These are phyloP conservation scores for Procapra przewalskii DNA, from an alignment of 2,113 vertebrate species.

Conservation along the genomic window DNA sequence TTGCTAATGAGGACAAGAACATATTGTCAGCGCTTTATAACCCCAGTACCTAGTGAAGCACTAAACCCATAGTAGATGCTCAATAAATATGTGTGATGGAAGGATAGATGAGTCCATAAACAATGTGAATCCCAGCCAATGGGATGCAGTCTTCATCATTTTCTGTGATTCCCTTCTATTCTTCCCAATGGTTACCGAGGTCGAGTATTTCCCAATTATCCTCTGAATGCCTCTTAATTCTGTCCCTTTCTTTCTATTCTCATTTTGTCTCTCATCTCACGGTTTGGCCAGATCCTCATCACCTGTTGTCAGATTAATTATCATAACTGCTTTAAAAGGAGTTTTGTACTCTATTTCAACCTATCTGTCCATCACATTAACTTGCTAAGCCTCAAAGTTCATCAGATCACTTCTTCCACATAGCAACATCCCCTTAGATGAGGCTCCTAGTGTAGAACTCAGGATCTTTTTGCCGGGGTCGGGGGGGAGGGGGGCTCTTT, in stretches of 20 bases:
- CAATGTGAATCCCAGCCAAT: background rate
- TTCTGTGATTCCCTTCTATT: background rate
- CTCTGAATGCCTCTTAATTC: background rate
- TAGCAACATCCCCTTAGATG: background rate
- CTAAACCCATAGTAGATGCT: background rate
- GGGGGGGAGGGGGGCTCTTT: fast-evolving
- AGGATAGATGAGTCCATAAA: background rate
- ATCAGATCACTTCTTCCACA: background rate
- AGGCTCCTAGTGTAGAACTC: background rate
- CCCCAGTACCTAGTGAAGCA: background rate
- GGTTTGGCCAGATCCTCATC: background rate
- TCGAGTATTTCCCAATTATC: background rate
- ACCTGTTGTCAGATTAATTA: background rate
- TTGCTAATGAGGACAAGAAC: background rate
- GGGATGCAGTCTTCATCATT: background rate
- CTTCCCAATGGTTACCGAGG: background rate
- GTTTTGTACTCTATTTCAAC: background rate
- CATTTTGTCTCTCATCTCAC: background rate
- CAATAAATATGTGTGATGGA: background rate
- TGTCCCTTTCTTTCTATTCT: background rate
- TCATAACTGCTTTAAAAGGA: background rate
- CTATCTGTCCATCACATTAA: background rate
- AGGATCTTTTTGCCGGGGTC: background rate
- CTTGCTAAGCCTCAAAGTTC: background rate
- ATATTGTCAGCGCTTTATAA: background rate